phyloP scores from a whole-genome alignment of 2,888 invertebrate species.

The Chalcis sispes region DNA sequence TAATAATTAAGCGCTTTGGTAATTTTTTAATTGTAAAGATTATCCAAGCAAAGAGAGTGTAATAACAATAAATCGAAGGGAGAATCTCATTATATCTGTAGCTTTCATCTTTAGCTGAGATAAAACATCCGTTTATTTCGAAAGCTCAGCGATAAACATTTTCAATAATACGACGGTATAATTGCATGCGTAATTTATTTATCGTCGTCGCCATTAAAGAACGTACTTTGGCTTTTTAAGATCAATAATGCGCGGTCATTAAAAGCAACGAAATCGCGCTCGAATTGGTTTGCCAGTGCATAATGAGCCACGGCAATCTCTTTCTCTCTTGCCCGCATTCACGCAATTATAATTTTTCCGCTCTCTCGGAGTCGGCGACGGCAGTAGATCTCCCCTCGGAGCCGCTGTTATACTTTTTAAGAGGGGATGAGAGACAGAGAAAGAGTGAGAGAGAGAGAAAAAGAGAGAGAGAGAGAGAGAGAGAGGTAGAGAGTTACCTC shows the following conservation, averaged over 20 bases:
- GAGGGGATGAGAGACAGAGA: too few relatives aligned
- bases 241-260: constrained; percentile 15
- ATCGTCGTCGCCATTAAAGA: background rate
- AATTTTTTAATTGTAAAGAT: constrained; percentile 8
- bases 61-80: background rate
- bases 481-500: too few relatives aligned
- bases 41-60: too few relatives aligned
- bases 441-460: too few relatives aligned
- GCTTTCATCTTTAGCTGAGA: constrained; percentile 22
- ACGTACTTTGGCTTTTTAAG: background rate
- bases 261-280: background rate
- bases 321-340: too few relatives aligned
- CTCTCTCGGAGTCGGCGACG: too few relatives aligned
- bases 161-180: background rate
- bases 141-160: background rate
- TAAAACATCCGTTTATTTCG: background rate
- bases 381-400: too few relatives aligned
- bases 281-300: too few relatives aligned
- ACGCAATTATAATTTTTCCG: constrained; percentile 1
- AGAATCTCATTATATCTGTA: constrained; percentile 5
- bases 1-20: background rate
- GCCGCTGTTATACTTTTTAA: too few relatives aligned
- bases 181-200: constrained; percentile 9
- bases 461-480: too few relatives aligned
- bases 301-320: too few relatives aligned